phyloP scores from a whole-genome alignment of 2,797 vertebrate genomes.

The Falco peregrinus region DNA sequence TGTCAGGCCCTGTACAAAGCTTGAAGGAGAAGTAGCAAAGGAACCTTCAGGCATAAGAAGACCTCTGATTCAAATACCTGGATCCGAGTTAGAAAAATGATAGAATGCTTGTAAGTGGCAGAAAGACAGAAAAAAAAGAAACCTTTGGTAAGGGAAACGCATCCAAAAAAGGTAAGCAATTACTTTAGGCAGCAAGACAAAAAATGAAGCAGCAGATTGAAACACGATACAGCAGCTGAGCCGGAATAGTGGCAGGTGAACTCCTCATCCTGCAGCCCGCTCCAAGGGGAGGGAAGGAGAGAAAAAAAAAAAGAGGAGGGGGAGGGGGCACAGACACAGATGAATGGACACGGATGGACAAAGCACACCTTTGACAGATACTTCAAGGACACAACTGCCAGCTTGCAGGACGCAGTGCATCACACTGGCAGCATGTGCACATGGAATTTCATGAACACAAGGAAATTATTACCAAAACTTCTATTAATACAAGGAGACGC shows the following conservation, averaged over 20 bases:
- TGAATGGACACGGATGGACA: neutral
- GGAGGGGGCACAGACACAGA: too few species aligned
- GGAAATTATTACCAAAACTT: neutral
- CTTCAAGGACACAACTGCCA: neutral
- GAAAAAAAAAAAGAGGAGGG: neutral
- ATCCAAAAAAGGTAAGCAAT: neutral
- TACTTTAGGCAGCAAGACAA: neutral
- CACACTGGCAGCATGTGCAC: neutral
- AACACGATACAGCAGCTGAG: neutral
- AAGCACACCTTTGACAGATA: neutral
- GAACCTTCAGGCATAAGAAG: neutral
- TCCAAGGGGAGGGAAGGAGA: neutral
- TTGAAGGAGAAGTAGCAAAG: neutral
- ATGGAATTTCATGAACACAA: neutral
- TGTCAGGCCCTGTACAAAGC: neutral
- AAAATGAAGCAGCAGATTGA: neutral
- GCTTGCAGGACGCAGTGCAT: neutral
- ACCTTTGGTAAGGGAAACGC: neutral
- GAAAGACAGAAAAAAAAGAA: neutral
- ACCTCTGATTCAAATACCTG: neutral
- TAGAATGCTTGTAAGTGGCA: neutral
- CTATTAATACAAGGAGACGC: neutral
- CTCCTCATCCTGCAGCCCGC: neutral
- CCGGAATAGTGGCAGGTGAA: neutral
- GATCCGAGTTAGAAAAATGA: neutral